Evolutionary conservation across 2,888 invertebrate species (phyloP), one percentile per base, ranked within the genome.

Genomic region (Heteromurus nitidus): DNA sequence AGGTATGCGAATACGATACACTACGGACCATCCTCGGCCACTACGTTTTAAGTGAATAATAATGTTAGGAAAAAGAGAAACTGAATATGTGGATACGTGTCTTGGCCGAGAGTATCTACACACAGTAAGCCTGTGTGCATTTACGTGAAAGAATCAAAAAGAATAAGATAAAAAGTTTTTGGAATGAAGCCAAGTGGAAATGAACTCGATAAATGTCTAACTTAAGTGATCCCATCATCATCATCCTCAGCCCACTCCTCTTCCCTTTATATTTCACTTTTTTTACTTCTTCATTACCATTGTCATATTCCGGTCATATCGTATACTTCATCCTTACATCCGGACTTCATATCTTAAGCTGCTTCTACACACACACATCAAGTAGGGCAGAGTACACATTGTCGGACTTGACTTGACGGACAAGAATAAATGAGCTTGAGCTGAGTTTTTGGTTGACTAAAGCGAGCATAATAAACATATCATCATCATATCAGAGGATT

Each of bases 181-280:
- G 80, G 80, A 80, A 31, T 28, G 69, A 74, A 74, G 68, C 80
- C 80, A 80, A 80, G 53, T 74, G 62, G 68, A 80, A 80, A 80
- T 67, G 67, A 80, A 73, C 80, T 74, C 74, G 74, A 72, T 60
- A 74, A 80, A 74, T 74, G 80, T 74, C 80, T 64, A 60, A 73
- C 73, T 74, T 74, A 80, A 80, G 74, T 64, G 74, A 80, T 80
- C 80, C 74, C 80, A 74, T 80, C 68, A 80, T 69, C 68, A 67
- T 80, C 60, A 68, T 73, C 73, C 53, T 70, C 62, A 22, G 18
- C 69, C 20, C n/a, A n/a, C n/a, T n/a, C n/a, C n/a, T 70, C 42
- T 50, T 31, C 53, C 50, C 47, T 31, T 65, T 42, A 26, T 44
- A 64, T 30, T 65, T 73, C 28, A 20, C 47, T 60, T 68, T 47